Conservation (phyloP, 2,888 invertebrate genomes). For the Copidosoma aretas region DNA sequence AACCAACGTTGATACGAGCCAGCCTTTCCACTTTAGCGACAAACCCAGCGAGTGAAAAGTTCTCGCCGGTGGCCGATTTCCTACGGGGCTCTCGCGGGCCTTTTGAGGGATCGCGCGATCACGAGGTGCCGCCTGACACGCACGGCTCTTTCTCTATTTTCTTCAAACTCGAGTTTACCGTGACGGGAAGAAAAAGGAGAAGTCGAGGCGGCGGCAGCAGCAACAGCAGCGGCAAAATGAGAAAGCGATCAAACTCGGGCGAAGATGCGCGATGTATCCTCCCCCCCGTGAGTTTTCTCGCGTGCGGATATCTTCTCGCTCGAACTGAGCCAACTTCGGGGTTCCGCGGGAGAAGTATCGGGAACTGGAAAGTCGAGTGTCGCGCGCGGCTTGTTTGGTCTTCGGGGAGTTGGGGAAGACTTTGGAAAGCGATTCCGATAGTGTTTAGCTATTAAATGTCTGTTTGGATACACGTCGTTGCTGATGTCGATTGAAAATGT, state of each 20-base stretch:
- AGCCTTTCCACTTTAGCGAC: constrained; percentile 5
- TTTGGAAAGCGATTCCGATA: background rate
- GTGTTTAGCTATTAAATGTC: too few species aligned
- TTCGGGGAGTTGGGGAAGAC: background rate
- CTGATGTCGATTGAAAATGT: too few species aligned
- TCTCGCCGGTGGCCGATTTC: constrained; percentile 17
- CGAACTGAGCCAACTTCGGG: constrained; percentile 24
- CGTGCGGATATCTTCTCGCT: background rate
- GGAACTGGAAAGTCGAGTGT: constrained; percentile 15
- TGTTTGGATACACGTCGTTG: too few species aligned
- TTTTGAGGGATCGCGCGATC: constrained; percentile 30
- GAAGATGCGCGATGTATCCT: constrained; percentile 7
- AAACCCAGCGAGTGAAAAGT: constrained; percentile 13
- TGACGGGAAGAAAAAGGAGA: background rate
- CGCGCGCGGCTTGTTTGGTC: constrained; percentile 5
- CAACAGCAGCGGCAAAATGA: constrained; percentile 3
- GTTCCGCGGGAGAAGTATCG: constrained; percentile 14
- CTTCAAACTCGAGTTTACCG: background rate
- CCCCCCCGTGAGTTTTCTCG: constrained; percentile 1
- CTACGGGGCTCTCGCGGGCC: constrained; percentile 11
- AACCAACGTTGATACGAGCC: background rate
- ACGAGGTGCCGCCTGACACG: constrained; percentile 9
- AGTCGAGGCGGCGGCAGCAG: background rate
- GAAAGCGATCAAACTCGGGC: constrained; percentile 26
- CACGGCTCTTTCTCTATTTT: background rate